Percentiles rank a stretch among this genome's conserved stretches.
These are phyloP conservation scores for Mormyrus proboscirostris DNA, from an alignment of 2,797 vertebrate genomes.

Conservation along the genomic window DNA sequence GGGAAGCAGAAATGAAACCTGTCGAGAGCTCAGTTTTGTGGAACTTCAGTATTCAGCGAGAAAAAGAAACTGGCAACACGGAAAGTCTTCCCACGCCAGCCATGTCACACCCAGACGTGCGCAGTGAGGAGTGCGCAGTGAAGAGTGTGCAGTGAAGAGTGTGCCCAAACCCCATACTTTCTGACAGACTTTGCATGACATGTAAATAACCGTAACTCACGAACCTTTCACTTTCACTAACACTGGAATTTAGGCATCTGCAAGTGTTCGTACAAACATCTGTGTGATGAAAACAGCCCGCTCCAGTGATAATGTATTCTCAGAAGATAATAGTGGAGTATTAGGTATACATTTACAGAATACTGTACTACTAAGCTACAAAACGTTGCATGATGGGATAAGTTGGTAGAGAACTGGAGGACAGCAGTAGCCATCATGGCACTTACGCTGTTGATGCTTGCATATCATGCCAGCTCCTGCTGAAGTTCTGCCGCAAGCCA, in stretches of 20 bases:
- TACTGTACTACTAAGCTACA: background rate
- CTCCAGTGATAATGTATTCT: background rate
- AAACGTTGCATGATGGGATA: background rate
- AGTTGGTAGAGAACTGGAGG: background rate
- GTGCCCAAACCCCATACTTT: background rate
- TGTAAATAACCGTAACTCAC: background rate
- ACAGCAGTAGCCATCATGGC: background rate
- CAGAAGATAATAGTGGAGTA: background rate
- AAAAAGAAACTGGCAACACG: background rate
- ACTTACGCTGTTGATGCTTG: slow-evolving; percentile 89
- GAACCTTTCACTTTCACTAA: background rate
- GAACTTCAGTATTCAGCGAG: background rate
- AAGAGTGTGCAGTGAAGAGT: background rate
- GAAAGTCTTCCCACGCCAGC: background rate
- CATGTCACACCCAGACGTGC: background rate
- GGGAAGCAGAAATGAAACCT: background rate
- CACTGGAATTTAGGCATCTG: background rate
- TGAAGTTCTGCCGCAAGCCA: slow-evolving; percentile 86
- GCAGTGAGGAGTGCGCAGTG: background rate
- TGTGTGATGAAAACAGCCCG: background rate
- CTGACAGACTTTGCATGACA: background rate
- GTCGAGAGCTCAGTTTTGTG: background rate
- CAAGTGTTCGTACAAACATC: background rate
- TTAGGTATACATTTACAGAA: background rate
- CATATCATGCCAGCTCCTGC: slow-evolving; percentile 87